Base-by-base conservation (phyloP, 1,140 invertebrate genomes). In the Drosophila lacteicornis region DNA sequence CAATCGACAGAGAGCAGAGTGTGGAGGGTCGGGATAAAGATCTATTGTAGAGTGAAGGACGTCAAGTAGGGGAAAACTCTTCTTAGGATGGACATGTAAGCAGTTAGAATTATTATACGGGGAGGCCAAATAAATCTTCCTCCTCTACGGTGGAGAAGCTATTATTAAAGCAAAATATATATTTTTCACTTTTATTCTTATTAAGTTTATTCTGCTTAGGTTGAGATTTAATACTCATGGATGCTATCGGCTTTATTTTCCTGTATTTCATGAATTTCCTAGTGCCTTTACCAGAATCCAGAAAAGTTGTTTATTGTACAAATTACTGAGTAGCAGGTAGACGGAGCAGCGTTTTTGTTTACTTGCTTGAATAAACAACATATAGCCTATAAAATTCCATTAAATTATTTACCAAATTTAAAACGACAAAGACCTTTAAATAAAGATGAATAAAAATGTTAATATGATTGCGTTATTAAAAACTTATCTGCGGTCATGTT, bases 401-500 rank as follows among this genome's bases (percentile, higher is more conserved):
- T 2, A 25, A 42, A 36, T 33, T 67, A 17, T 45, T 33, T 22
- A 30, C 36, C 27, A 33, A 43, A 61, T 60, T 45, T 50, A 61
- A 71, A 58, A 22, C 6, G 30, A 1, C 13, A 30, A 33, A 46
- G 60, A 49, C 33, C 30, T 27, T 53, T 19, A 19, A 58, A 46
- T 40, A 53, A 27, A 40, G 51, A 43, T 55, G 22, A 19, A 59
- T 75, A 33, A 66, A 73, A 45, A 67, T 59, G 46, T 46, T 38
- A 12, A 59, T 68, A 56, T 59, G 19, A 75, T 75, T 45, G 74
- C 46, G 53, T 58, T 43, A 51, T 65, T 65, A 40, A 25, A 47
- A 60, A 47, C 73, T 55, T 33, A 59, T 22, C 73, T 67, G 36
- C 25, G 55, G 65, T 19, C 45, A 51, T 62, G 45, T 51, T 59